These are phyloP conservation scores for Parthenolecanium corni DNA, from an alignment of 2,888 invertebrate genomes.

Conservation along the genomic window DNA sequence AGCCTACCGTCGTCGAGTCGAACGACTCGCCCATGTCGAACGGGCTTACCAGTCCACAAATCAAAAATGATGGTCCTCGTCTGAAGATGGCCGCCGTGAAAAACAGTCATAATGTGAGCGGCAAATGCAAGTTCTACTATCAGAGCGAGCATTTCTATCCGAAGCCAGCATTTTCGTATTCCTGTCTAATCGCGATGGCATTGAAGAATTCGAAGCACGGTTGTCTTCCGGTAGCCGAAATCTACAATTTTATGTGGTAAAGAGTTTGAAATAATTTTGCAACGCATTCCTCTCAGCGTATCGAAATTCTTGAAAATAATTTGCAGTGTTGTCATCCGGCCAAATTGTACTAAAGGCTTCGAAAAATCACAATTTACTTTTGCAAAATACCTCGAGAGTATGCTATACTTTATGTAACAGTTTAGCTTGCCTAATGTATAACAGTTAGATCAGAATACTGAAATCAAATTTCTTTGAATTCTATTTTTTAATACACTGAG, in stretches of 20 bases:
- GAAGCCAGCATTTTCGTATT: conserved; percentile 95
- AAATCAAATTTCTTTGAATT: no score
- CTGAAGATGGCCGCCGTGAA: neutral
- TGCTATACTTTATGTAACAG: no score
- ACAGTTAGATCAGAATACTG: no score
- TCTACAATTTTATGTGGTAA: conserved; percentile 97
- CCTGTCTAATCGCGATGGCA: conserved; percentile 95
- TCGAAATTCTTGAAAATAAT: no score
- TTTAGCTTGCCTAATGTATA: no score
- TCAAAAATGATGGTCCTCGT: neutral
- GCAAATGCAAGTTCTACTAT: conserved; percentile 14
- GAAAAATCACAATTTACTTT: no score
- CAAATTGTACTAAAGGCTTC: no score
- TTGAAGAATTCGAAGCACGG: conserved; percentile 90
- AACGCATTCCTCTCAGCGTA: no score
- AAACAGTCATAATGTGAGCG: neutral
- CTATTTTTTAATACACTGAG: no score
- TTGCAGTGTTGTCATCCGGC: no score
- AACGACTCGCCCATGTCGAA: neutral
- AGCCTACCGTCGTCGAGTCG: conserved; percentile 8
- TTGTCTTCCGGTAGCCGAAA: conserved; percentile 92
- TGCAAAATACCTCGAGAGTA: no score
- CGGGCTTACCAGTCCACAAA: neutral
- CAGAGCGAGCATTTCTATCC: conserved; percentile 47
- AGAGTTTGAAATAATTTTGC: no score